Conservation (phyloP, 2,797 vertebrate genomes). For the Meriones psammophilus region DNA sequence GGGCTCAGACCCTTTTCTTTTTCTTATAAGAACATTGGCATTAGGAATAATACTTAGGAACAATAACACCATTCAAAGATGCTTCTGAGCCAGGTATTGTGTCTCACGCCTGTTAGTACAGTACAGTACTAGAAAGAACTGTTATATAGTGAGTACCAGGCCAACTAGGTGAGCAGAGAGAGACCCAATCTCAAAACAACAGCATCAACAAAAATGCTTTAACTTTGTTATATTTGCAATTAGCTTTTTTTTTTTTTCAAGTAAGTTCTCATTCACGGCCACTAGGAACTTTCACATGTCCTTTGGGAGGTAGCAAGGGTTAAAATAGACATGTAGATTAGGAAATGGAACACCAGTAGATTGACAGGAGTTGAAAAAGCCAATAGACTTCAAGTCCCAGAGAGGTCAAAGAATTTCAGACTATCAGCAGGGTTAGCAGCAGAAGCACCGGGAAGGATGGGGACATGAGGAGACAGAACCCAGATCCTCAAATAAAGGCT, state of each 20-base stretch:
- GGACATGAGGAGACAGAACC: background rate
- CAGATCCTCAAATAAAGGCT: background rate
- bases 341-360: background rate
- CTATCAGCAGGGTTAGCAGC: background rate
- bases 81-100: background rate
- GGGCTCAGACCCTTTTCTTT: background rate
- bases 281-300: too few species aligned
- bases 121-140: background rate
- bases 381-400: background rate
- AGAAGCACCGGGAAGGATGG: background rate
- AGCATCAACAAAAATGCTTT: background rate
- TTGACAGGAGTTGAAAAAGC: slow-evolving; percentile 41
- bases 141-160: background rate
- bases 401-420: background rate
- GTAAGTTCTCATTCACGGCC: background rate
- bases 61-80: background rate
- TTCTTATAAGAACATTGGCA: background rate
- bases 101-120: background rate
- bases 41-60: background rate
- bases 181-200: background rate
- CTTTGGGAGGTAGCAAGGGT: background rate
- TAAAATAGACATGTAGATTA: background rate
- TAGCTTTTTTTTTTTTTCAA: background rate
- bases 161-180: background rate
- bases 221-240: background rate